phyloP scores from a whole-genome alignment of 2,797 vertebrate genomes.

The Mus caroli region DNA sequence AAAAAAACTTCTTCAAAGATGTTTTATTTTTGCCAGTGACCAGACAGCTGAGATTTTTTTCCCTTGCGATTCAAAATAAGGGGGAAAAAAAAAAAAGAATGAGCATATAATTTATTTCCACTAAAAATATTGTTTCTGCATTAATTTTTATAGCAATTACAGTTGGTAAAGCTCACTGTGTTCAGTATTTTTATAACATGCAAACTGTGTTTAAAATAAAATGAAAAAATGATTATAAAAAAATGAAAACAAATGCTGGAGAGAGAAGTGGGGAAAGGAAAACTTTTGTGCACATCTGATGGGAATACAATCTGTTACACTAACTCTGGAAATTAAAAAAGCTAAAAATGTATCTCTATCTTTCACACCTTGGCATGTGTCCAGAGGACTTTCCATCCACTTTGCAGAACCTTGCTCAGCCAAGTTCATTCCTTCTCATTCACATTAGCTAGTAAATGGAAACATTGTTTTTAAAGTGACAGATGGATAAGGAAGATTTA shows the following conservation, averaged over 20 bases:
- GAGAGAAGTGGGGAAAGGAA: neutral
- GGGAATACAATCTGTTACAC: neutral
- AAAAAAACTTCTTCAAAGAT: constrained; percentile 87
- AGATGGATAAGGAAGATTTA: neutral
- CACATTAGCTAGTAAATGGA: neutral
- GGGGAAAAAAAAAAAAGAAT: constrained; percentile 90
- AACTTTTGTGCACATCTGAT: neutral
- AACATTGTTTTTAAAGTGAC: neutral
- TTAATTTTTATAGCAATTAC: constrained; percentile 94
- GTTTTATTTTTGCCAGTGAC: constrained; percentile 88
- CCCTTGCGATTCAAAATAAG: constrained; percentile 91
- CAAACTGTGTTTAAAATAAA: constrained; percentile 97
- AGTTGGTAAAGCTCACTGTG: constrained; percentile 97
- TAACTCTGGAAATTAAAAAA: neutral
- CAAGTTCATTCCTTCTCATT: neutral
- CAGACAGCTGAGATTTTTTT: constrained; percentile 89
- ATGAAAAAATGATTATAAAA: constrained; percentile 93
- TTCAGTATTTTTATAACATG: constrained; percentile 99
- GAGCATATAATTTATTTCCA: constrained; percentile 99
- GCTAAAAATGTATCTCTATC: neutral
- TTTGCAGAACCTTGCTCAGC: neutral
- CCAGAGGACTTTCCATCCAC: neutral
- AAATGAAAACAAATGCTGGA: too few relatives aligned
- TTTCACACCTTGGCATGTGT: neutral
- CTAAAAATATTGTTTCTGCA: constrained; percentile 95